phyloP scores from a whole-genome alignment of 1,140 invertebrate species.

The Phymastichus coffea region DNA sequence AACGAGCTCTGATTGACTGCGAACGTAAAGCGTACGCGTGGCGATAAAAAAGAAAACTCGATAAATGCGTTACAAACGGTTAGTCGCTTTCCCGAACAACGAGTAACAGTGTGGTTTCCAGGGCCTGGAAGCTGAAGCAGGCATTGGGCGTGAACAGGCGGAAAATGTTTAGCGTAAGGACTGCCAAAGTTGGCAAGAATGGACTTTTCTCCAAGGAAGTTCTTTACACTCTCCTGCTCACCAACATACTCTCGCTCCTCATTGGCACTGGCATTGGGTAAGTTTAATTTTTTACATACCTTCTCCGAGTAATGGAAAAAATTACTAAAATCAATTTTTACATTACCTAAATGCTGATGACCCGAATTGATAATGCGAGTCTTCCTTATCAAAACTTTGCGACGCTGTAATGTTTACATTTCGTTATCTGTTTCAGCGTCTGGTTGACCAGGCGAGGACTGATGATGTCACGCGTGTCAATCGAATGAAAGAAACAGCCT shows the following conservation, averaged over 20 bases:
- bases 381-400: too few species aligned
- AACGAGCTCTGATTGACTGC: too few species aligned
- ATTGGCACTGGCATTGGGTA: constrained; percentile 89
- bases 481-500: constrained; percentile 53
- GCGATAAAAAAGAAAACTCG: too few species aligned
- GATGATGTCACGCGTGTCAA: constrained; percentile 63
- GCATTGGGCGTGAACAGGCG: constrained; percentile 59
- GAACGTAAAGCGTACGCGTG: too few species aligned
- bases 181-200: constrained; percentile 76
- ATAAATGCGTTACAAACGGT: too few species aligned
- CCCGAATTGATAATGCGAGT: too few species aligned
- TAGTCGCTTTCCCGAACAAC: too few species aligned
- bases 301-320: neutral
- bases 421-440: constrained; percentile 60
- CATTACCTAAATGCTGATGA: too few species aligned
- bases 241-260: constrained; percentile 85
- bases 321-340: too few species aligned
- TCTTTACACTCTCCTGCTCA: constrained; percentile 84
- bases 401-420: too few species aligned
- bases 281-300: constrained; percentile 32
- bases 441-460: constrained; percentile 70
- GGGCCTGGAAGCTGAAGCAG: constrained; percentile 70
- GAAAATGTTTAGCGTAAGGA: constrained; percentile 72
- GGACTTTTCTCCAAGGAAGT: constrained; percentile 87
- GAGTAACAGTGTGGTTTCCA: too few species aligned